These are phyloP conservation scores for Cryptus viduatorius DNA, from an alignment of 2,888 invertebrate genomes.

Conservation along the genomic window DNA sequence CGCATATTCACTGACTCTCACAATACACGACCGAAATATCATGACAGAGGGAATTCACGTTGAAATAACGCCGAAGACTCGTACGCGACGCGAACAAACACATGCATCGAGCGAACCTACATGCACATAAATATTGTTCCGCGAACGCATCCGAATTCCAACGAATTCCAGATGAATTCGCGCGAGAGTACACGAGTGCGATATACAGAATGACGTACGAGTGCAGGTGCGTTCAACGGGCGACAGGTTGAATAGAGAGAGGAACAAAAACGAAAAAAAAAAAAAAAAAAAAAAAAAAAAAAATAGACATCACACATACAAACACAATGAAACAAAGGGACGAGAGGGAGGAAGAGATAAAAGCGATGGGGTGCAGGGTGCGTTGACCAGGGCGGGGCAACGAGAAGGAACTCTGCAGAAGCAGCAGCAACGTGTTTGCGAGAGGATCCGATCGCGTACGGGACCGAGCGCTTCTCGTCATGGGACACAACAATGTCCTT, in stretches of 20 bases:
- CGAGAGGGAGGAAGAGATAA: slow-evolving; percentile 31
- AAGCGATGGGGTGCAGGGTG: slow-evolving; percentile 67
- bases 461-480: slow-evolving; percentile 13
- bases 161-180: slow-evolving; percentile 51
- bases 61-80: slow-evolving; percentile 42
- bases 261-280: slow-evolving; percentile 23
- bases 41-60: slow-evolving; percentile 31
- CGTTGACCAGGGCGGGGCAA: slow-evolving; percentile 64
- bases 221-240: slow-evolving; percentile 44
- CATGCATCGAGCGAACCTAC: slow-evolving; percentile 42
- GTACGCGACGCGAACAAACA: slow-evolving; percentile 28
- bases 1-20: not conserved
- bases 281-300: slow-evolving; percentile 40
- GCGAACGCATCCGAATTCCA: slow-evolving; percentile 53
- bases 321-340: slow-evolving; percentile 15
- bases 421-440: slow-evolving; percentile 53
- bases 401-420: slow-evolving; percentile 48
- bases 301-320: slow-evolving; percentile 6
- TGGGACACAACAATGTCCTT: slow-evolving; percentile 1
- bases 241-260: slow-evolving; percentile 37
- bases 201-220: slow-evolving; percentile 38
- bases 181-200: slow-evolving; percentile 20
- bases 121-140: slow-evolving; percentile 54
- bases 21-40: slow-evolving; percentile 4
- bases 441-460: slow-evolving; percentile 33